Percentiles rank a stretch among this genome's conserved stretches.
Evolutionary conservation across 2,888 invertebrate species (phyloP).

Genomic region (Plemyria rubiginata): DNA sequence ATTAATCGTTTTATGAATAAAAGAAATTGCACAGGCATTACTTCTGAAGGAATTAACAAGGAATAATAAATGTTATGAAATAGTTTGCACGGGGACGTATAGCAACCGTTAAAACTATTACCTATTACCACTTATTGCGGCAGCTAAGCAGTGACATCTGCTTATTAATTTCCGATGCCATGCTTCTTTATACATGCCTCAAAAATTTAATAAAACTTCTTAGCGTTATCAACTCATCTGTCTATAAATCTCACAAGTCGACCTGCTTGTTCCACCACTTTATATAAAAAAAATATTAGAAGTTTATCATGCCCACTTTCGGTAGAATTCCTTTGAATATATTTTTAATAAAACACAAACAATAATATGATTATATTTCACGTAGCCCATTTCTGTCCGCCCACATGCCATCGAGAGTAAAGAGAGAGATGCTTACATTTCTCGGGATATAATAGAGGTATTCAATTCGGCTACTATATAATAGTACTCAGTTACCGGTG

Average conservation of each 20-base stretch:
- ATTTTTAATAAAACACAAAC: not conserved
- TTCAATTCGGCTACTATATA: slow-evolving; percentile 35
- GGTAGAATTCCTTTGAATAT: not conserved
- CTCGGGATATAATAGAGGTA: slow-evolving; percentile 31
- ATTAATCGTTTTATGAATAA: slow-evolving; percentile 15
- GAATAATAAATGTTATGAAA: too few relatives aligned
- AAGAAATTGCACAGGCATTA: not conserved
- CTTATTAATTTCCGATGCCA: too few relatives aligned
- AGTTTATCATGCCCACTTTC: not conserved
- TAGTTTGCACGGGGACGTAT: too few relatives aligned
- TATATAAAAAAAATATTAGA: not conserved
- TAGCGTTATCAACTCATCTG: too few relatives aligned
- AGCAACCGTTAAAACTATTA: too few relatives aligned
- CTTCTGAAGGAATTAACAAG: too few relatives aligned
- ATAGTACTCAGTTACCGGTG: slow-evolving; percentile 10
- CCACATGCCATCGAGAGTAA: slow-evolving; percentile 31
- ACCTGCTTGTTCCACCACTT: too few relatives aligned
- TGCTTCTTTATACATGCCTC: too few relatives aligned
- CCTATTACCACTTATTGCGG: too few relatives aligned
- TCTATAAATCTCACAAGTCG: too few relatives aligned
- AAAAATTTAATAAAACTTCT: too few relatives aligned
- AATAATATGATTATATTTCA: not conserved
- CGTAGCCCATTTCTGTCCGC: slow-evolving; percentile 23
- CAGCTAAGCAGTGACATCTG: too few relatives aligned
- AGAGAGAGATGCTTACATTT: slow-evolving; percentile 36